Evolutionary conservation across 2,888 invertebrate genomes (phyloP).

Genomic region (Strigamia transsilvanica): DNA sequence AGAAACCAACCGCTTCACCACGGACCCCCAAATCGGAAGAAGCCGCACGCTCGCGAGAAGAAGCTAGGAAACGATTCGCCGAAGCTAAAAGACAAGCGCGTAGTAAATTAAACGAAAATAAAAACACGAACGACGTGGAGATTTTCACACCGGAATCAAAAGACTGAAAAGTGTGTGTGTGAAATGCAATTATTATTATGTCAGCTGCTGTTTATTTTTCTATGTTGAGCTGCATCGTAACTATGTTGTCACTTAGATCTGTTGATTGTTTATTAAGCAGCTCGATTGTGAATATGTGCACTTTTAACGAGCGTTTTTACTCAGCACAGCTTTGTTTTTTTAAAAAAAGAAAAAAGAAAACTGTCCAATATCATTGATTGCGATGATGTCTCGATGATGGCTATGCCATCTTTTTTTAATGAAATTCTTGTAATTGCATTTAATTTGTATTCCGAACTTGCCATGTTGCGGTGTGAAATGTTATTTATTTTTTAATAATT

Average conservation of each 20-base stretch:
- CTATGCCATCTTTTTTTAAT: constrained; percentile 35
- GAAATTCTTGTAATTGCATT: constrained; percentile 7
- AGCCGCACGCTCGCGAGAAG: constrained; percentile 65
- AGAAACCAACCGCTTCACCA: background rate
- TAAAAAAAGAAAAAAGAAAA: no score
- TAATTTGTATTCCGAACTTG: background rate
- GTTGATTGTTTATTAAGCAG: constrained; percentile 32
- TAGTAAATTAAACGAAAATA: constrained; percentile 52
- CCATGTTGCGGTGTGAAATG: constrained; percentile 19
- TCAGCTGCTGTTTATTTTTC: constrained; percentile 42
- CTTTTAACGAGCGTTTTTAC: constrained; percentile 20
- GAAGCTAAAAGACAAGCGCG: constrained; percentile 74
- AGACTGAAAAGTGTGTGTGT: constrained; percentile 13
- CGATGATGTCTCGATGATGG: constrained; percentile 46
- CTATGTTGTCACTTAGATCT: constrained; percentile 43
- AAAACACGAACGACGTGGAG: constrained; percentile 26
- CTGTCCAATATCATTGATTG: constrained; percentile 38
- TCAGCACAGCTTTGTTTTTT: constrained; percentile 11
- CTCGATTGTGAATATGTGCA: constrained; percentile 29
- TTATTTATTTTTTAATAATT: constrained; percentile 39
- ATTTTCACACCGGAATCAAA: constrained; percentile 50
- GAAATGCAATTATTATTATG: background rate
- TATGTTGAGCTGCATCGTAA: constrained; percentile 41
- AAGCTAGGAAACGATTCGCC: constrained; percentile 80
- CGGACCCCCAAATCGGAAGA: constrained; percentile 58